phyloP scores from a whole-genome alignment of 1,140 invertebrate genomes.

The Vanessa atalanta region DNA sequence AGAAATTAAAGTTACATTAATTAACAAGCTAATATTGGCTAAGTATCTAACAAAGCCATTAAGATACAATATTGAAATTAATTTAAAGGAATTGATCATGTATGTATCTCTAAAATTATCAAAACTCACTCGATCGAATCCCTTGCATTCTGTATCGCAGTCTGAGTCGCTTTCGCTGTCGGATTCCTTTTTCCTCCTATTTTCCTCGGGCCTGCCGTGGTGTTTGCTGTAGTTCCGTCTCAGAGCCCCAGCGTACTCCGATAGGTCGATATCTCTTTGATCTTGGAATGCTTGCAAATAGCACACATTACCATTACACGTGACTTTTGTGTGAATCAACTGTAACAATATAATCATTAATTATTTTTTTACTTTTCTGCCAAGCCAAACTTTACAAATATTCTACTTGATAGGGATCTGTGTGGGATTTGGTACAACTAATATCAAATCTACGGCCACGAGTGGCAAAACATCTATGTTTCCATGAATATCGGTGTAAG shows the following conservation, averaged over 20 bases:
- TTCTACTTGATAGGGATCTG: no score
- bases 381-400: no score
- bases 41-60: not conserved
- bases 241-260: slow-evolving; percentile 40
- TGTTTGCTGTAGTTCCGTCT: slow-evolving; percentile 75
- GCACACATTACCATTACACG: slow-evolving; percentile 65
- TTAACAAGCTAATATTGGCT: not conserved
- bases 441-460: no score
- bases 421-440: no score
- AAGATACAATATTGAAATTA: no score
- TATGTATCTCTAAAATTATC: not conserved
- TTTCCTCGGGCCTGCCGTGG: slow-evolving; percentile 73
- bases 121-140: slow-evolving; percentile 77
- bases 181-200: slow-evolving; percentile 67
- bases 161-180: slow-evolving; percentile 82
- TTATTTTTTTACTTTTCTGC: not conserved
- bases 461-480: no score
- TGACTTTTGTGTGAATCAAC: slow-evolving; percentile 63
- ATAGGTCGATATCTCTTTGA: slow-evolving; percentile 41
- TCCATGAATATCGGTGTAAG: no score
- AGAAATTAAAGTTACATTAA: no score
- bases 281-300: slow-evolving; percentile 51
- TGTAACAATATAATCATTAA: slow-evolving; percentile 36
- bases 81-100: no score
- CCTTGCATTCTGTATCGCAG: slow-evolving; percentile 82